phyloP scores from a whole-genome alignment of 92 coral and sea anemone species.

The Palythoa grandis region DNA sequence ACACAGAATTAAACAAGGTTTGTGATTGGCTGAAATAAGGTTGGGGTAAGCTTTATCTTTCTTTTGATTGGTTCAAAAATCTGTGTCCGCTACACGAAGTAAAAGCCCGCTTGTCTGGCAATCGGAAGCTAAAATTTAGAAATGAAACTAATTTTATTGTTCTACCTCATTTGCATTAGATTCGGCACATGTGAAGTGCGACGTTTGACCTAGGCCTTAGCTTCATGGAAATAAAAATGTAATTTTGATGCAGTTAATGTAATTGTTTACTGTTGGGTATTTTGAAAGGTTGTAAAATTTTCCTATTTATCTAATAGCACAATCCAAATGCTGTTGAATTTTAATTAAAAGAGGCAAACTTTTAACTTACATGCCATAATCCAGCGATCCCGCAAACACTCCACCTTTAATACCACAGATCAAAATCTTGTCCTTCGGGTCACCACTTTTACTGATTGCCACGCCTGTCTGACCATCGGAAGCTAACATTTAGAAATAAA shows the following conservation, averaged over 20 bases:
- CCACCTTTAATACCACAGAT: slow-evolving; percentile 17
- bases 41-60: too few species aligned
- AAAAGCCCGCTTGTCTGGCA: slow-evolving; percentile 21
- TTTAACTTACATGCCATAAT: slow-evolving; percentile 26
- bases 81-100: too few species aligned
- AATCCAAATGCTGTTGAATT: too few species aligned
- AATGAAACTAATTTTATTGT: not conserved
- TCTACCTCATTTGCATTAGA: too few species aligned
- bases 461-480: slow-evolving; percentile 30
- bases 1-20: too few species aligned
- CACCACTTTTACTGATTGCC: slow-evolving; percentile 13
- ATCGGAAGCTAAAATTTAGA: slow-evolving; percentile 8
- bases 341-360: not conserved
- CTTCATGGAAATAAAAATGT: too few species aligned
- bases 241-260: too few species aligned
- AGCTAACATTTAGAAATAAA: not conserved
- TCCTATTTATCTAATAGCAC: not conserved
- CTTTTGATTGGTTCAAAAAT: too few species aligned
- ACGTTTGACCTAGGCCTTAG: too few species aligned
- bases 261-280: too few species aligned
- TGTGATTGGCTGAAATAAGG: too few species aligned
- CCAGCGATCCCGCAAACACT: slow-evolving; percentile 11
- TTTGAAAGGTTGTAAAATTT: not conserved
- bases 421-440: slow-evolving; percentile 26
- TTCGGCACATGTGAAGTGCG: too few species aligned